Evolutionary conservation across 2,888 invertebrate genomes (phyloP).

Genomic region (Diadegma fenestrale): DNA sequence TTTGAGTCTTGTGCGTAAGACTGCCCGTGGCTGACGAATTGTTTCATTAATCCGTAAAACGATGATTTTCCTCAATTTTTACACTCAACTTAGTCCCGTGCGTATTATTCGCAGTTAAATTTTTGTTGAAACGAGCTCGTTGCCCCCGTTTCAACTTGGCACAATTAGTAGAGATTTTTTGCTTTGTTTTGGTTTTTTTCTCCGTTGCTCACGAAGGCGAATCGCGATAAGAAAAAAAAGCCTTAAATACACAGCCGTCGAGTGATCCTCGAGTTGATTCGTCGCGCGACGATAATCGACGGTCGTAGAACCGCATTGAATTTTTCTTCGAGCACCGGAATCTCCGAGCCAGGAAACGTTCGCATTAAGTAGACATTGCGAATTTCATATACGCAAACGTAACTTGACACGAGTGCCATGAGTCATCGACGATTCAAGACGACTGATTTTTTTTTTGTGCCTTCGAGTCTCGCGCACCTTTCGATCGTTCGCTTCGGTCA

Average conservation of each 20-base stretch:
- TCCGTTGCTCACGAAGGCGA: slow-evolving; percentile 7
- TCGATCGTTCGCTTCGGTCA: not conserved
- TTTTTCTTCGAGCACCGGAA: slow-evolving; percentile 6
- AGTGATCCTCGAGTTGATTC: slow-evolving; percentile 9
- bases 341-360: not conserved
- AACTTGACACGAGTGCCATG: not conserved
- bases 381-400: not conserved
- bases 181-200: slow-evolving; percentile 27
- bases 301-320: not conserved
- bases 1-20: not conserved
- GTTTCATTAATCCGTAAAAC: not conserved
- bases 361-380: not conserved
- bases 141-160: slow-evolving; percentile 42
- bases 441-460: not conserved
- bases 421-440: not conserved
- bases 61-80: not conserved
- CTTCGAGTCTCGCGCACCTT: not conserved
- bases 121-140: slow-evolving; percentile 26
- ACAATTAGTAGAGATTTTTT: slow-evolving; percentile 49
- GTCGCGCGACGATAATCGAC: slow-evolving; percentile 6
- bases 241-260: slow-evolving; percentile 35
- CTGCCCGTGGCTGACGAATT: not conserved
- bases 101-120: slow-evolving; percentile 3
- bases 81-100: not conserved
- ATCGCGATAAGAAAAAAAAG: slow-evolving; percentile 40